Conservation (phyloP, 1,140 invertebrate genomes). For the Drosophila sulfurigaster region DNA sequence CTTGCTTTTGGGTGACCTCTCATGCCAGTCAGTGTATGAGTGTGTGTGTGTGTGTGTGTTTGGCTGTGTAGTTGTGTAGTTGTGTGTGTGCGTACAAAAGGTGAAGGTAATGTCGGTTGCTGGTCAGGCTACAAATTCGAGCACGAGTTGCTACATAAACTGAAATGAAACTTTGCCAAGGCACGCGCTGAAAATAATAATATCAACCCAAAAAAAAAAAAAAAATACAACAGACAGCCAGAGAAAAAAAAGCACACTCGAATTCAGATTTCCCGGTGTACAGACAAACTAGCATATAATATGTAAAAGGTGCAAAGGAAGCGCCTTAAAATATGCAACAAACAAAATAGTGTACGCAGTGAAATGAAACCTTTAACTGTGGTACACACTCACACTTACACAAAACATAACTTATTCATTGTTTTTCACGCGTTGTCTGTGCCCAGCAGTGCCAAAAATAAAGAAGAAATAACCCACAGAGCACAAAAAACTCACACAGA, state of each 20-base stretch:
- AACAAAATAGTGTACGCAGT: constrained; percentile 35
- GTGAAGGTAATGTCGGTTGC: constrained; percentile 71
- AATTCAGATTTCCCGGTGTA: constrained; percentile 65
- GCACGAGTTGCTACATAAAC: constrained; percentile 67
- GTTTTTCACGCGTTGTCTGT: constrained; percentile 62
- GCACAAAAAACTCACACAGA: neutral
- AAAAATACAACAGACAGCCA: neutral
- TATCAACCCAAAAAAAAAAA: constrained; percentile 24
- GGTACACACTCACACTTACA: constrained; percentile 45
- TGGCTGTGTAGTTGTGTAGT: constrained; percentile 17
- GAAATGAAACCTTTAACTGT: constrained; percentile 61
- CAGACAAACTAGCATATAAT: constrained; percentile 49
- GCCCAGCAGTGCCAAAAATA: constrained; percentile 34
- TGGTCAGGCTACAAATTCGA: constrained; percentile 68
- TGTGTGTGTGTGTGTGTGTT: constrained; percentile 21
- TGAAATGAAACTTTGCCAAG: constrained; percentile 71
- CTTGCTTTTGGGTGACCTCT: constrained; percentile 66
- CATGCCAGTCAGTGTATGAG: constrained; percentile 47
- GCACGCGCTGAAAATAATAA: constrained; percentile 46
- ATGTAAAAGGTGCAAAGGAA: constrained; percentile 70
- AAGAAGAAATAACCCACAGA: constrained; percentile 1
- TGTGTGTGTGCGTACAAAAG: constrained; percentile 63
- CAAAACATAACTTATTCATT: constrained; percentile 71
- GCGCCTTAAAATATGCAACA: constrained; percentile 57
- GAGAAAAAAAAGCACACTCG: constrained; percentile 34